phyloP scores from a whole-genome alignment of 1,140 invertebrate species.

The Halictus rubicundus region DNA sequence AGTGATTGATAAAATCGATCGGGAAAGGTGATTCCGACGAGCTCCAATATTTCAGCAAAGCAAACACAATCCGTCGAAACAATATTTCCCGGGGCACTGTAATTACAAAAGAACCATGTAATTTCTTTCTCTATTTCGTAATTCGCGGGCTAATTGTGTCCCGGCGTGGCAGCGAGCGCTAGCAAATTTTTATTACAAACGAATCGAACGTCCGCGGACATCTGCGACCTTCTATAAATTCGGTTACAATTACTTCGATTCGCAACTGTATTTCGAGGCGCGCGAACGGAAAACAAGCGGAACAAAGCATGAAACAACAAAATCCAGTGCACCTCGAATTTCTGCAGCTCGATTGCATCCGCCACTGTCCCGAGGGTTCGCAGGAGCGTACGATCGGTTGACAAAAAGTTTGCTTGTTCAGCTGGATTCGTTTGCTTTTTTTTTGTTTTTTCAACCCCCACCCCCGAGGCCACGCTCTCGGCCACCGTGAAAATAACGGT shows the following conservation, averaged over 20 bases:
- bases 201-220: background rate
- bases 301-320: slow-evolving; percentile 23
- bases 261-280: background rate
- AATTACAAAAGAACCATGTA: no score
- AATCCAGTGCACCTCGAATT: slow-evolving; percentile 18
- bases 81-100: no score
- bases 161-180: no score
- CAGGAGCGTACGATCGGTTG: slow-evolving; percentile 1
- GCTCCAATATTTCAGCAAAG: no score
- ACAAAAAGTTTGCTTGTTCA: slow-evolving; percentile 30
- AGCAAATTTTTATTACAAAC: background rate
- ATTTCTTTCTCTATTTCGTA: no score
- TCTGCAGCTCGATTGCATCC: slow-evolving; percentile 14
- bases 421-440: background rate
- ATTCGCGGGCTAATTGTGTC: no score
- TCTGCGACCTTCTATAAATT: background rate
- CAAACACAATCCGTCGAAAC: no score
- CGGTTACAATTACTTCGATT: background rate
- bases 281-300: background rate
- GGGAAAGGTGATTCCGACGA: no score
- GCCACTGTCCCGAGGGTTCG: slow-evolving; percentile 6
- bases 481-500: background rate
- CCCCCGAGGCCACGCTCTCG: background rate
- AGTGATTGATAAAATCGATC: no score
- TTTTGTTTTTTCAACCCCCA: background rate